These are phyloP conservation scores for Tokudaia muenninki DNA, from an alignment of 2,797 vertebrate species.

Conservation along the genomic window DNA sequence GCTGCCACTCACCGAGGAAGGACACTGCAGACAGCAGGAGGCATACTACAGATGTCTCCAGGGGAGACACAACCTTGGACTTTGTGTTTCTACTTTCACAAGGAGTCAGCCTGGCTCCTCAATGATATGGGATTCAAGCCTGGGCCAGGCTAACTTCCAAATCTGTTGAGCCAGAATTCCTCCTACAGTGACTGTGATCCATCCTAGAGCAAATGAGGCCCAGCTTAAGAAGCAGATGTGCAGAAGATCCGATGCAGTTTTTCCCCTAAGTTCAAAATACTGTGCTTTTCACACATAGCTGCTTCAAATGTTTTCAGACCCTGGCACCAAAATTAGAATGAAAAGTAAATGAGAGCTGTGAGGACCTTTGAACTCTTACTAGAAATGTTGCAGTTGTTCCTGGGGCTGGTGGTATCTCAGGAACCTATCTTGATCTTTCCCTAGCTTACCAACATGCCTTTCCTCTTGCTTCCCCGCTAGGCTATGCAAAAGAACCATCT, in stretches of 20 bases:
- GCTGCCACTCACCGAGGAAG: background rate
- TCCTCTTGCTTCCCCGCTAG: background rate
- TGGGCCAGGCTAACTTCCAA: background rate
- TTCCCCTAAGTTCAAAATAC: slow-evolving; percentile 2
- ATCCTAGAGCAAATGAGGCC: background rate
- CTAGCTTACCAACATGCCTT: background rate
- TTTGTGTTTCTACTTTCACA: slow-evolving; percentile 17
- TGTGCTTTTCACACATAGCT: background rate
- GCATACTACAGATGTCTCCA: background rate
- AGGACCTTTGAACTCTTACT: background rate
- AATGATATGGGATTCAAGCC: background rate
- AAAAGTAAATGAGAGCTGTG: background rate
- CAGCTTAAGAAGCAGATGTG: background rate
- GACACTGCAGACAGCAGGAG: background rate
- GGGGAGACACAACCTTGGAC: background rate
- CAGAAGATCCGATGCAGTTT: background rate
- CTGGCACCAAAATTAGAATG: background rate
- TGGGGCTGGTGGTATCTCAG: background rate
- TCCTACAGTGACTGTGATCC: background rate
- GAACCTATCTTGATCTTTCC: background rate
- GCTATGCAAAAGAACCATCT: slow-evolving; percentile 1
- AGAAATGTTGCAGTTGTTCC: background rate
- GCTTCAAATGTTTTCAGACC: background rate
- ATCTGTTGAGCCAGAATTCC: background rate
- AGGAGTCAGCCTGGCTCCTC: background rate